Conservation (phyloP, 2,888 invertebrate genomes). For the Carpatolechia fugitivella region DNA sequence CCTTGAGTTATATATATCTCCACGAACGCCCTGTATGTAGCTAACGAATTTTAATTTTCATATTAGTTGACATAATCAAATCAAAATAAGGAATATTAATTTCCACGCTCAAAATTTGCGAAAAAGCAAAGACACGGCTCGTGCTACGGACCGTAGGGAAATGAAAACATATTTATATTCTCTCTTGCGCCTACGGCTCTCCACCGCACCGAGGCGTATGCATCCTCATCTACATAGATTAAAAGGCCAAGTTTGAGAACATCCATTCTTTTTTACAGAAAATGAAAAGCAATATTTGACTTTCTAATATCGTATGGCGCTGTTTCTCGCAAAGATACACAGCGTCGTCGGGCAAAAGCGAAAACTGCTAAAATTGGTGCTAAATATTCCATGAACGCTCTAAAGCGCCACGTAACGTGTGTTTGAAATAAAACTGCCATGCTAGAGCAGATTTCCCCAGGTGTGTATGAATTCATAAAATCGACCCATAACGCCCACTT, state of each 20-base stretch:
- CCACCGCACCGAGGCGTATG: background rate
- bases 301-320: background rate
- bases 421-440: constrained; percentile 22
- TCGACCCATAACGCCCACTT: background rate
- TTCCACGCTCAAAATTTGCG: background rate
- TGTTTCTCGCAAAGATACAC: background rate
- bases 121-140: background rate
- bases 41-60: background rate
- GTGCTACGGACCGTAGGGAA: constrained; percentile 3
- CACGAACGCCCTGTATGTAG: no score
- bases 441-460: constrained; percentile 40
- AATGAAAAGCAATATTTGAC: background rate
- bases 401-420: constrained; percentile 18
- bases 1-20: no score
- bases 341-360: background rate
- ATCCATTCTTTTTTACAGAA: background rate
- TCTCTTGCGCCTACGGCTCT: background rate
- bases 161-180: background rate
- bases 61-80: background rate
- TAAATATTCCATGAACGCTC: constrained; percentile 32
- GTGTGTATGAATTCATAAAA: constrained; percentile 41
- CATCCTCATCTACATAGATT: constrained; percentile 5
- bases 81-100: background rate
- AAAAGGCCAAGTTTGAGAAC: background rate
- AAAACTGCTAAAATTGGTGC: constrained; percentile 15